Base-by-base conservation (phyloP, 2,888 invertebrate species). In the Pheosia gnoma region DNA sequence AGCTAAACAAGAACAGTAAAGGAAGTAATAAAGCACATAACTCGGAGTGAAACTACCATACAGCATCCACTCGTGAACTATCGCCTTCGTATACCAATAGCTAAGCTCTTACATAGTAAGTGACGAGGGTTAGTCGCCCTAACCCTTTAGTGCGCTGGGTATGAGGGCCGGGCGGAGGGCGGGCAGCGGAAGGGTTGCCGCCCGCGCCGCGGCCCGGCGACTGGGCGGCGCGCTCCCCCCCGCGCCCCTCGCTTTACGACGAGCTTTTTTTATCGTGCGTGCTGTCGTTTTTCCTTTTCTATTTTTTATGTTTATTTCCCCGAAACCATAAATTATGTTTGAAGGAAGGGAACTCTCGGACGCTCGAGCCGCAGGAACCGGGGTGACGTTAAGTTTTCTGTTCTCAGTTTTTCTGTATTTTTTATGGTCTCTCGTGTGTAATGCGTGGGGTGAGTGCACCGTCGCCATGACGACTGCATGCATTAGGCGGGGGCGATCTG, bases 251-350 rank as follows among this genome's bases (percentile, higher is more conserved):
- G 83, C 88, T 92, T 93, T 91, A 91, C 91, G 90, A 91, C 88
- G 88, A 90, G 90, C 89, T 92, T 93, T 93, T 25, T 93, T 93
- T 93, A 93, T 93, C 93, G 93, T 91, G 92, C 92, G 93, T 92
- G 91, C 90, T 90, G 93, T 90, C 93, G 92, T 91, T 94, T 94
- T 94, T 93, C 93, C 92, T 93, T 92, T 93, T 91, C 93, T 92
- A 93, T 93, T 93, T 94, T 94, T 94, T 93, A 94, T 94, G 93
- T 94, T 94, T 94, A 94, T 94, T 94, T 94, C 93, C 93, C 91
- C 89, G 88, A 92, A 90, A 93, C 91, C 93, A 94, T 94, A 94
- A 94, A 94, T 94, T 92, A 94, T 90, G 93, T 94, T 94, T 93
- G 94, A 91, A 93, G 91, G 93, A 88, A 94, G 94, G 94, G 94